These are phyloP conservation scores for Agonopterix heracliana DNA, from an alignment of 2,888 invertebrate species.

Conservation along the genomic window DNA sequence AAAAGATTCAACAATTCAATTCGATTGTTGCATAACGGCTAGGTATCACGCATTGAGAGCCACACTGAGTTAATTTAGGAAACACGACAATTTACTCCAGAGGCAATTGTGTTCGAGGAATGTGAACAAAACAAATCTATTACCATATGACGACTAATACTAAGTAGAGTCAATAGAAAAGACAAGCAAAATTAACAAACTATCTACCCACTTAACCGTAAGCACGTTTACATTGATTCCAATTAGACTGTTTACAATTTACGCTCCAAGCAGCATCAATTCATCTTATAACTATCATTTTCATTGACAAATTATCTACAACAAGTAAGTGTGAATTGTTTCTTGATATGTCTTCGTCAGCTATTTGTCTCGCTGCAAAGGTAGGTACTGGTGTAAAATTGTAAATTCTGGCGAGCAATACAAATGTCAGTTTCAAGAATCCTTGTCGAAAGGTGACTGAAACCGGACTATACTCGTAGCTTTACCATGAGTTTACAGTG, in stretches of 20 bases:
- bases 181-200: slow-evolving; percentile 34
- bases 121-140: slow-evolving; percentile 11
- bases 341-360: too few relatives aligned
- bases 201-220: slow-evolving; percentile 34
- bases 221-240: slow-evolving; percentile 35
- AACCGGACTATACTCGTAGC: slow-evolving; percentile 17
- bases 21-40: slow-evolving; percentile 28
- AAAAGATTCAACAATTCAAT: slow-evolving; percentile 26
- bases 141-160: slow-evolving; percentile 16
- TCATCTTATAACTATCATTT: too few relatives aligned
- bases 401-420: too few relatives aligned
- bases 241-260: slow-evolving; percentile 32
- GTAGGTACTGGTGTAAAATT: too few relatives aligned
- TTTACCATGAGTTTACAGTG: too few relatives aligned
- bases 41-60: slow-evolving; percentile 21
- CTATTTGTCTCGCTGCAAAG: too few relatives aligned
- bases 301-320: too few relatives aligned
- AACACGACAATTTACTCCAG: slow-evolving; percentile 6
- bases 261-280: not conserved
- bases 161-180: slow-evolving; percentile 30
- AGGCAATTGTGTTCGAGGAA: too few relatives aligned
- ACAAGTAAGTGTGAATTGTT: too few relatives aligned
- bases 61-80: slow-evolving; percentile 2
- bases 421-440: too few relatives aligned
- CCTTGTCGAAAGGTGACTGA: slow-evolving; percentile 30